Percentiles rank a stretch among this genome's conserved stretches.
phyloP scores from a whole-genome alignment of 2,888 invertebrate genomes.

The Drosophila helvetica region DNA sequence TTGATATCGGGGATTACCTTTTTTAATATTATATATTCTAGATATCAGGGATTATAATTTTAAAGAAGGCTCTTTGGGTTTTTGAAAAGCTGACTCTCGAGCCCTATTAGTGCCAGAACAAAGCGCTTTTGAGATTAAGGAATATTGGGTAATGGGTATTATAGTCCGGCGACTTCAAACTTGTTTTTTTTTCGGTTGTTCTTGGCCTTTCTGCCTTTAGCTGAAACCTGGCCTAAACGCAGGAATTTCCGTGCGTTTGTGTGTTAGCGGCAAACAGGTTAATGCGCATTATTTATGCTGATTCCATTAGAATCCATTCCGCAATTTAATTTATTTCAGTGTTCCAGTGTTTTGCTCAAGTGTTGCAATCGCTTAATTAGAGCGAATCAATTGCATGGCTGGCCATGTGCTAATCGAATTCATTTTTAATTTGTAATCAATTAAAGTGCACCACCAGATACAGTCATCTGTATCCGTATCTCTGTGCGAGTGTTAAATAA shows the following conservation, averaged over 20 bases:
- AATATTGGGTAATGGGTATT: neutral
- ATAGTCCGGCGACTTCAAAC: too few relatives aligned
- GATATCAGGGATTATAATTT: too few relatives aligned
- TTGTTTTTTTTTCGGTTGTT: slow-evolving; percentile 19
- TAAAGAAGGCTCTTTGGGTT: neutral
- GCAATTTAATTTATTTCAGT: slow-evolving; percentile 45
- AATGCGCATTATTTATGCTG: slow-evolving; percentile 12
- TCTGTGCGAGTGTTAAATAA: slow-evolving; percentile 7
- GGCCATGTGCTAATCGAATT: slow-evolving; percentile 65
- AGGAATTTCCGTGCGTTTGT: neutral
- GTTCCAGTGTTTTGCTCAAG: slow-evolving; percentile 39
- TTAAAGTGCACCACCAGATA: slow-evolving; percentile 53
- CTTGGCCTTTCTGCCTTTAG: slow-evolving; percentile 7
- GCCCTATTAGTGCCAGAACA: neutral
- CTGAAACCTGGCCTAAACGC: slow-evolving; percentile 10
- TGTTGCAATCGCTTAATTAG: slow-evolving; percentile 70
- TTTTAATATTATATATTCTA: too few relatives aligned
- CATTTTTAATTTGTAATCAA: slow-evolving; percentile 74
- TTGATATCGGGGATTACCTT: neutral
- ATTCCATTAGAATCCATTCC: neutral
- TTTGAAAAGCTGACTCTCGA: neutral
- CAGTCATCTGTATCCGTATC: neutral
- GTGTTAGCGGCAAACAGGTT: slow-evolving; percentile 5
- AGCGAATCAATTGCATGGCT: slow-evolving; percentile 60
- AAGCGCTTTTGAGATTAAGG: neutral